Evolutionary conservation across 1,140 invertebrate genomes (phyloP), one percentile per base, ranked within the genome.

Genomic region (Calliphora vicina): DNA sequence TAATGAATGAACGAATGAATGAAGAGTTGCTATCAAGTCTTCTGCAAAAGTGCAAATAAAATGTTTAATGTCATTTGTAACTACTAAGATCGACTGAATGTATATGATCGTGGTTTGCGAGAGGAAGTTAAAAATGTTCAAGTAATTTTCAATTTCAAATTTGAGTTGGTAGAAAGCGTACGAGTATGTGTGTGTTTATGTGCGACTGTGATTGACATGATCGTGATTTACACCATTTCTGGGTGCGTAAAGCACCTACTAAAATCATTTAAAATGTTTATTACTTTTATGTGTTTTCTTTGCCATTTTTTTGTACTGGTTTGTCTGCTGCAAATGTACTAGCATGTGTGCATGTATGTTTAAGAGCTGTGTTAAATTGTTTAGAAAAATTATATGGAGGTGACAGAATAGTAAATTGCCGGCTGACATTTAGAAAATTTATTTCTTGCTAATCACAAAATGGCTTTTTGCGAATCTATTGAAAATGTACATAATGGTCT

Each of bases 201-300:
- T n/a, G 17, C n/a, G 50, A 2, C 15, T 29, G 35, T 78, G 74
- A 78, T 78, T 78, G 74, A 78, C 74, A 78, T 25, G 74, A 78
- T 78, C 74, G 74, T 78, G 74, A 78, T 78, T 78, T 78, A 78
- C 74, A 78, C 74, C 74, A 78, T 45, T 12, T 25, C 35, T 23
- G 74, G 74, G 74, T 78, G 74, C 74, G 74, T 78, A 78, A 78
- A 78, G 20, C 74, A 78, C 74, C 74, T 78, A 78, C n/a, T 23
- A 67, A 78, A 45, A 45, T 78, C 35, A 78, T 45, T 45, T 78
- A 43, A 78, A 78, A 43, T 78, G 74, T 78, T 78, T 43, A 78
- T 78, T 78, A 43, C 74, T 25, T 67, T 67, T 23, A 20, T 67
- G 61, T 6, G 15, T 5, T 6, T 57, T 57, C 50, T n/a, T 57